These are phyloP conservation scores for Caerostris extrusa DNA, from an alignment of 1,140 invertebrate genomes.

Conservation along the genomic window DNA sequence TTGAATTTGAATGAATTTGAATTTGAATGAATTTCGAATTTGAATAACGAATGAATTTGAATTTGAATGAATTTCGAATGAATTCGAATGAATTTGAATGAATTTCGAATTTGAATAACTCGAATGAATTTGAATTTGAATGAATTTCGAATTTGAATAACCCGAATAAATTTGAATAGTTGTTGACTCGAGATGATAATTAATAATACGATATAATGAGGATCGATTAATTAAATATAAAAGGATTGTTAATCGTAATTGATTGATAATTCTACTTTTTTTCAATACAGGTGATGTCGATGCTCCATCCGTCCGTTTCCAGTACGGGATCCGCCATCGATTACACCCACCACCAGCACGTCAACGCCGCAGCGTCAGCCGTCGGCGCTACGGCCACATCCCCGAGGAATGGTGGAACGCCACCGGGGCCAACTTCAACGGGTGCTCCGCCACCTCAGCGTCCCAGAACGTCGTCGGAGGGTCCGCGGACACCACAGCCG, in stretches of 20 bases:
- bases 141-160: too few relatives aligned
- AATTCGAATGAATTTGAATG: too few relatives aligned
- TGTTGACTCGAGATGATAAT: too few relatives aligned
- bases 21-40: too few relatives aligned
- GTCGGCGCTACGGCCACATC: neutral
- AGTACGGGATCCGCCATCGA: conserved; percentile 28
- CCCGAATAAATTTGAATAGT: too few relatives aligned
- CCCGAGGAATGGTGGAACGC: conserved; percentile 49
- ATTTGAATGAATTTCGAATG: too few relatives aligned
- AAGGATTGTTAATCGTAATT: neutral
- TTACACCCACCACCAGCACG: conserved; percentile 47
- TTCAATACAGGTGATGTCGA: conserved; percentile 52
- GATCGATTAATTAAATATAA: too few relatives aligned
- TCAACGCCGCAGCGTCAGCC: conserved; percentile 29
- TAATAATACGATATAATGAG: too few relatives aligned
- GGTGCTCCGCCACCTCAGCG: neutral
- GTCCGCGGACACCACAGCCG: neutral
- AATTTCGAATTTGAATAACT: too few relatives aligned
- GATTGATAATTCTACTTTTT: neutral
- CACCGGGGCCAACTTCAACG: conserved; percentile 62
- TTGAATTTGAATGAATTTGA: too few relatives aligned
- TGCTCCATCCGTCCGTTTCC: conserved; percentile 59
- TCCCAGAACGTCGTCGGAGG: neutral
- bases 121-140: too few relatives aligned
- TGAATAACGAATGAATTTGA: too few relatives aligned